A percentile compares a stretch with the other conserved stretches of the same genome.
Evolutionary conservation across 2,888 invertebrate species (phyloP).

Genomic region (Copidosoma aretas): DNA sequence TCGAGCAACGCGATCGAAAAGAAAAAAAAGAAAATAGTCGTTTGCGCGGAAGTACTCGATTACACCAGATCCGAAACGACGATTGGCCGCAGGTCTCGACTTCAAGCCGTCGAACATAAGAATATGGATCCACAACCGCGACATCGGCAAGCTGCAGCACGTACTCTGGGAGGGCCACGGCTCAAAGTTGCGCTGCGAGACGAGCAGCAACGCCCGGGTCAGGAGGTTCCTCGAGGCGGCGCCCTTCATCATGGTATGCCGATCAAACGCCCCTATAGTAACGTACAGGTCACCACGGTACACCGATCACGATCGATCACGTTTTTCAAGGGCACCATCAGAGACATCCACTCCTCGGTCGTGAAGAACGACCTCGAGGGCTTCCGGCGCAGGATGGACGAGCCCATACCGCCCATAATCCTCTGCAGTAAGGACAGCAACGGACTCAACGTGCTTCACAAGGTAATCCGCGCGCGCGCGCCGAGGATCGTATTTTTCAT

Average conservation of each 20-base stretch:
- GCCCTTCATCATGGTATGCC: conserved; percentile 85
- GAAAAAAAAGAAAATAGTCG: background rate
- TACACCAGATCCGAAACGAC: too few relatives aligned
- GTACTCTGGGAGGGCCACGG: conserved; percentile 93
- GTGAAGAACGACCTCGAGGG: conserved; percentile 78
- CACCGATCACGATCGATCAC: too few relatives aligned
- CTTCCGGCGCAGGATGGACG: conserved; percentile 71
- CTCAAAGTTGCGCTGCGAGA: conserved; percentile 79
- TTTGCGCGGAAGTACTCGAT: too few relatives aligned
- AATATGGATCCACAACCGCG: conserved; percentile 95
- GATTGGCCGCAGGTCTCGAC: conserved; percentile 73
- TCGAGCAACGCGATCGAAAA: background rate
- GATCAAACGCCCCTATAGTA: background rate
- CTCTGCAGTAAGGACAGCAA: conserved; percentile 79
- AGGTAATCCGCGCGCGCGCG: too few relatives aligned
- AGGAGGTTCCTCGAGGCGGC: conserved; percentile 89
- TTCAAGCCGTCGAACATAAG: conserved; percentile 88
- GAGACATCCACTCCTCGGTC: conserved; percentile 80
- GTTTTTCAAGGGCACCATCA: conserved; percentile 74
- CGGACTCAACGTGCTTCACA: conserved; percentile 86
- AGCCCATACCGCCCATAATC: conserved; percentile 75
- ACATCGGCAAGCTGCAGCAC: conserved; percentile 83
- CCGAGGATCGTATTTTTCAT: too few relatives aligned
- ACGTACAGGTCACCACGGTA: too few relatives aligned
- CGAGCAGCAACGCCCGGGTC: conserved; percentile 82